These are phyloP conservation scores for Zenarchopterus dispar DNA, from an alignment of 2,797 vertebrate genomes.

Conservation along the genomic window DNA sequence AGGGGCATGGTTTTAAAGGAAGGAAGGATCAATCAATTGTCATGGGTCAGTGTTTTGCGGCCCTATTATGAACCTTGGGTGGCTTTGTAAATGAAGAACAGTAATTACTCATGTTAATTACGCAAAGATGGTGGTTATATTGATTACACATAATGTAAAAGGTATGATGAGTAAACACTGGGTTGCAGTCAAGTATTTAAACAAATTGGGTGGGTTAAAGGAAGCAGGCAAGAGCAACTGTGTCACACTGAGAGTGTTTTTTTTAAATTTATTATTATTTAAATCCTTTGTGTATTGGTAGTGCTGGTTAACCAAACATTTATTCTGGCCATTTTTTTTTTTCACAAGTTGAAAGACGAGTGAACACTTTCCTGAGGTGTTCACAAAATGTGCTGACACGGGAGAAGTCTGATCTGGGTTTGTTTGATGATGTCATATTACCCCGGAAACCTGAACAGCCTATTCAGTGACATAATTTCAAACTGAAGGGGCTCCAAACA, in stretches of 20 bases:
- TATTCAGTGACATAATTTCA: too few species aligned
- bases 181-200: slow-evolving; percentile 23
- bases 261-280: too few species aligned
- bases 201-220: slow-evolving; percentile 11
- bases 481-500: too few species aligned
- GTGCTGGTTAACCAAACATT: not conserved
- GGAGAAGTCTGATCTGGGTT: too few species aligned
- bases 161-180: slow-evolving; percentile 51
- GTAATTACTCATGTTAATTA: slow-evolving; percentile 81
- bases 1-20: slow-evolving; percentile 71
- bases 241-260: too few species aligned
- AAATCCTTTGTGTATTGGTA: not conserved
- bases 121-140: slow-evolving; percentile 70
- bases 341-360: too few species aligned
- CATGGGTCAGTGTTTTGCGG: slow-evolving; percentile 77
- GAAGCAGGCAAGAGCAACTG: not conserved
- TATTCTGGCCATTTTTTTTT: too few species aligned
- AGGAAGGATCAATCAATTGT: slow-evolving; percentile 76
- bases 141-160: slow-evolving; percentile 67
- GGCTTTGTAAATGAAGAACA: slow-evolving; percentile 76
- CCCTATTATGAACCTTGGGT: slow-evolving; percentile 76
- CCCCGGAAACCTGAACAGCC: too few species aligned
- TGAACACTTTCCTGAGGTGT: too few species aligned
- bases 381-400: too few species aligned
- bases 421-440: too few species aligned